Evolutionary conservation across 2,888 invertebrate species (phyloP).

Genomic region (Drosophila formosana): DNA sequence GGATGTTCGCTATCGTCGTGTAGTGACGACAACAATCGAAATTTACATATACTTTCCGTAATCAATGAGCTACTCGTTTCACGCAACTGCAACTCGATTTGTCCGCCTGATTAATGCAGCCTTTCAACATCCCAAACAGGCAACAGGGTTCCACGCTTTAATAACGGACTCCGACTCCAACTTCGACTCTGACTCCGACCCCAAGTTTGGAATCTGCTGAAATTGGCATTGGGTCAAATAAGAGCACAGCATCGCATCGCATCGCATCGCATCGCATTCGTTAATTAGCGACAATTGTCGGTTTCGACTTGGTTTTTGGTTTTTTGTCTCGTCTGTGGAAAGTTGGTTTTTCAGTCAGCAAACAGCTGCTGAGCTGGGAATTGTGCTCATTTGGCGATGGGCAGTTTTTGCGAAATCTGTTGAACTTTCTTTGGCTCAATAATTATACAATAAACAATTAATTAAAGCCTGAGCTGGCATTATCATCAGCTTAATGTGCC

Average conservation of each 20-base stretch:
- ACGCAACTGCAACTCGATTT: slow-evolving; percentile 67
- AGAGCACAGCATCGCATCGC: slow-evolving; percentile 49
- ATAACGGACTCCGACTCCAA: slow-evolving; percentile 25
- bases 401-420: slow-evolving; percentile 4
- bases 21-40: slow-evolving; percentile 13
- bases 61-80: slow-evolving; percentile 76
- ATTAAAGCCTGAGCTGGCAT: slow-evolving; percentile 23
- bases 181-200: not conserved
- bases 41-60: slow-evolving; percentile 69
- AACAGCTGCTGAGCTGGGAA: slow-evolving; percentile 61
- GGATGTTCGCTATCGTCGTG: too few species aligned
- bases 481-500: slow-evolving; percentile 42
- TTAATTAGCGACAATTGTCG: slow-evolving; percentile 79
- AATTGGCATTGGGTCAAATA: slow-evolving; percentile 34
- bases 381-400: slow-evolving; percentile 44
- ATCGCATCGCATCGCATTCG: slow-evolving; percentile 25
- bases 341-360: slow-evolving; percentile 28
- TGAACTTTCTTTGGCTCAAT: not conserved
- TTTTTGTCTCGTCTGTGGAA: slow-evolving; percentile 30
- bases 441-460: slow-evolving; percentile 32
- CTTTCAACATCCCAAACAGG: slow-evolving; percentile 40
- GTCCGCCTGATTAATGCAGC: slow-evolving; percentile 71
- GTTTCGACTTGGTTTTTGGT: slow-evolving; percentile 29
- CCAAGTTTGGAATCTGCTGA: slow-evolving; percentile 7
- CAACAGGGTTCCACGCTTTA: slow-evolving; percentile 29